Conservation (phyloP, 2,797 vertebrate genomes). For the Leuciscus waleckii region DNA sequence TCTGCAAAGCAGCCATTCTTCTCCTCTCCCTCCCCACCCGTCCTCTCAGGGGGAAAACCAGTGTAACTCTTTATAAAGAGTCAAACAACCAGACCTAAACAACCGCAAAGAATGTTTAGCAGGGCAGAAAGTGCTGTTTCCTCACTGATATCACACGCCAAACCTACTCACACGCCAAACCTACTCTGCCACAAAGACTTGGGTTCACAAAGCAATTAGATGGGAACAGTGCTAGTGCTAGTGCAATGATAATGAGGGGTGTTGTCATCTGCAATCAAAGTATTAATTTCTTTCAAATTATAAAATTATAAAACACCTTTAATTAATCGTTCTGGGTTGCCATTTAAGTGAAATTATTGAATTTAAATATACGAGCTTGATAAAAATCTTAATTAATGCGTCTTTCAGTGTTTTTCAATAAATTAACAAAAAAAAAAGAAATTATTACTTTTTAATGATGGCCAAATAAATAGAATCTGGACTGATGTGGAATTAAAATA, state of each 20-base stretch:
- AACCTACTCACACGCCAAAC: neutral
- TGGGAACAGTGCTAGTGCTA: neutral
- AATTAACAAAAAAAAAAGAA: neutral
- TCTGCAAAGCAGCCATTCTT: constrained; percentile 35
- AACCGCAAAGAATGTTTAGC: constrained; percentile 37
- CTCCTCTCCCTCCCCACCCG: neutral
- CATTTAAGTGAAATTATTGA: too few relatives aligned
- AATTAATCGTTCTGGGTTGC: neutral
- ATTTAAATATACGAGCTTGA: too few relatives aligned
- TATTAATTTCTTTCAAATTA: neutral
- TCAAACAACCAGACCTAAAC: constrained; percentile 33
- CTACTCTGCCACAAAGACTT: constrained; percentile 15
- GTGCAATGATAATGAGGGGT: neutral
- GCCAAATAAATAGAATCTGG: neutral
- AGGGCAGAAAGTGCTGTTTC: constrained; percentile 29
- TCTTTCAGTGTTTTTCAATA: neutral
- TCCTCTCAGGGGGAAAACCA: constrained; percentile 31
- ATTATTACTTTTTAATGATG: neutral
- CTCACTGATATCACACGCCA: constrained; percentile 4
- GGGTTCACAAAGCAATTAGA: constrained; percentile 15
- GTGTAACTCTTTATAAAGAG: constrained; percentile 39
- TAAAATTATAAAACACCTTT: neutral
- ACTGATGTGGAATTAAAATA: neutral
- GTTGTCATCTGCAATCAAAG: neutral
- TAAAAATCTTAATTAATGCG: neutral